Evolutionary conservation across 2,797 vertebrate genomes (phyloP).

Genomic region (Tamandua tetradactyla): DNA sequence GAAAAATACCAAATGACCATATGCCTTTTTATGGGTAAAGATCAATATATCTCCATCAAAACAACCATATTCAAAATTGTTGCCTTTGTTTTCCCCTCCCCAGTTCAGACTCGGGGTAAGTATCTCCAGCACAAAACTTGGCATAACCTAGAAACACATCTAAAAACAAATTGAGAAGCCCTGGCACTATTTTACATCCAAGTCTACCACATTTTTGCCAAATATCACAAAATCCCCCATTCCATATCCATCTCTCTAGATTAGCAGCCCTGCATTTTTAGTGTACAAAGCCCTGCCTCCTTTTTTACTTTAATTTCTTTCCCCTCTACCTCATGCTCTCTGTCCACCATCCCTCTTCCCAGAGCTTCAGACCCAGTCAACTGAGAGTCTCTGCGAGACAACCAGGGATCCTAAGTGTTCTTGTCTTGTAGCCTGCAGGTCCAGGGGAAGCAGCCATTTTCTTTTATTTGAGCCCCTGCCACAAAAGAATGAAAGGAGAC

Average conservation of each 20-base stretch:
- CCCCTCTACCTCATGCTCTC: background rate
- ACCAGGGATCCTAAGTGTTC: background rate
- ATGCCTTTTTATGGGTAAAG: background rate
- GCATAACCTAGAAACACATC: background rate
- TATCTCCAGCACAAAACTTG: background rate
- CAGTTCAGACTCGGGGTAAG: background rate
- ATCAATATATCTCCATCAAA: slow-evolving; percentile 42
- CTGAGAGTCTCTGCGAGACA: background rate
- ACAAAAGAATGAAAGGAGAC: background rate
- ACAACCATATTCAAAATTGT: background rate
- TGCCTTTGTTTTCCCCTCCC: background rate
- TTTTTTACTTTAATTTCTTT: background rate
- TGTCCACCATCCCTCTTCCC: background rate
- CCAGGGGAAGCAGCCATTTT: background rate
- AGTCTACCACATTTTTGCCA: background rate
- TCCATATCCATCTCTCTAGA: background rate
- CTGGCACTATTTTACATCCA: background rate
- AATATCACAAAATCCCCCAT: background rate
- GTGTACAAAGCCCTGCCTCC: background rate
- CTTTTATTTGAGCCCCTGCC: background rate
- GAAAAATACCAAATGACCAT: background rate
- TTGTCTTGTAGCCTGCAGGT: background rate
- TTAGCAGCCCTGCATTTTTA: background rate
- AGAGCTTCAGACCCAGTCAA: background rate
- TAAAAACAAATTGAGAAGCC: slow-evolving; percentile 3